These are phyloP conservation scores for Marronus borbonicus DNA, from an alignment of 2,888 invertebrate species.

Conservation along the genomic window DNA sequence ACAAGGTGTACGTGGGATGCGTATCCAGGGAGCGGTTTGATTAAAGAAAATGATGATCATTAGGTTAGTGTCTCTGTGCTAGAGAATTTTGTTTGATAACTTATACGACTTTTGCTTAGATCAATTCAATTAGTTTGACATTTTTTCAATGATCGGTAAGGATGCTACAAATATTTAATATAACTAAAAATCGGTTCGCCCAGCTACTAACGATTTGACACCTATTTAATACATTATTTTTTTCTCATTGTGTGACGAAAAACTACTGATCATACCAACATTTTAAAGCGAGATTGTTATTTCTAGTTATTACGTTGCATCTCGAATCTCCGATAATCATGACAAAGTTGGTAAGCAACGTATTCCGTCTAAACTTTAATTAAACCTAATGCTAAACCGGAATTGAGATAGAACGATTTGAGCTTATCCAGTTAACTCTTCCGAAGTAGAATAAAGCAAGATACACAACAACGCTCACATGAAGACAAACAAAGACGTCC, in stretches of 20 bases:
- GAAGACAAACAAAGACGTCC: slow-evolving; percentile 30
- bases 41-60: background rate
- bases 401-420: slow-evolving; percentile 12
- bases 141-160: no score
- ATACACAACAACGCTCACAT: slow-evolving; percentile 33
- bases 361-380: slow-evolving; percentile 15
- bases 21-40: slow-evolving; percentile 3
- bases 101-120: no score
- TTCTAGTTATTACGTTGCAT: no score
- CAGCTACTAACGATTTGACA: no score
- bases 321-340: background rate
- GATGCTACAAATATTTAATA: no score
- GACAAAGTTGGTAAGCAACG: background rate
- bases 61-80: background rate
- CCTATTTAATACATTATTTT: no score
- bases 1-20: slow-evolving; percentile 7
- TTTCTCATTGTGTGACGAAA: background rate
- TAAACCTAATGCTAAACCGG: slow-evolving; percentile 28
- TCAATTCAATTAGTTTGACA: no score
- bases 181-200: no score
- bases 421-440: slow-evolving; percentile 31
- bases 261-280: no score
- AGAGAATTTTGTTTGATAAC: background rate
- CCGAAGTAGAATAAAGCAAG: slow-evolving; percentile 34
- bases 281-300: background rate